Conservation (phyloP, 1,140 invertebrate genomes). For the Ptiloglossa arizonensis region DNA sequence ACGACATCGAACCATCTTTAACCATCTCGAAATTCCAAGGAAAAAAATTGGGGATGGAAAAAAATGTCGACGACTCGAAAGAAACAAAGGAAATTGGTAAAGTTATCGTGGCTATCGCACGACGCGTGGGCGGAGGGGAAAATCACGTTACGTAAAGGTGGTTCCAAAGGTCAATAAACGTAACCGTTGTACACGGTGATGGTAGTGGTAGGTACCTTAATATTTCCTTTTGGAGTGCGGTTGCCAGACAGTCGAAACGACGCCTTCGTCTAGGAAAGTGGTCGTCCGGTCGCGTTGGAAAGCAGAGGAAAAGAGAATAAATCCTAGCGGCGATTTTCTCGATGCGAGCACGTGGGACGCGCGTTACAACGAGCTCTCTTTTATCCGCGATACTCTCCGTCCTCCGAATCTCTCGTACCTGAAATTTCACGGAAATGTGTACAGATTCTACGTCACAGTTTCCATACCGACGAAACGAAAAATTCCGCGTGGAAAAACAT, state of each 20-base stretch:
- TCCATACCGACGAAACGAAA: no score
- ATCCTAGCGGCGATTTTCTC: conserved; percentile 27
- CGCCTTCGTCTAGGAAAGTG: conserved; percentile 6
- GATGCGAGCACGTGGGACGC: conserved; percentile 14
- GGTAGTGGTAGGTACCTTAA: conserved; percentile 39
- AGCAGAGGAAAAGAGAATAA: conserved; percentile 6
- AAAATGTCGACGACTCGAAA: conserved; percentile 10
- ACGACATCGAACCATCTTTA: not conserved
- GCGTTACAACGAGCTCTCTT: no score
- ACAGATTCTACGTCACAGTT: no score
- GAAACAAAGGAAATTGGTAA: conserved; percentile 8
- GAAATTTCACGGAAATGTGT: conserved; percentile 5
- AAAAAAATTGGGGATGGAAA: not conserved
- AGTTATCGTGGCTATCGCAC: not conserved
- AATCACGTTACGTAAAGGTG: conserved; percentile 26
- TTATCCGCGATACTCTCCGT: not conserved
- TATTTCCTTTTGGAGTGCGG: conserved; percentile 4
- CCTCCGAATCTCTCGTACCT: conserved; percentile 1
- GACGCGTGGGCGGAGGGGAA: conserved; percentile 15
- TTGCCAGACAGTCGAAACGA: conserved; percentile 4
- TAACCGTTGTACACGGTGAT: conserved; percentile 18
- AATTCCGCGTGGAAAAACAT: no score
- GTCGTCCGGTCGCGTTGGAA: not conserved
- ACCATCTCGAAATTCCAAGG: not conserved
- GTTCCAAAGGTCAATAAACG: conserved; percentile 48